Percentiles rank a stretch among this genome's conserved stretches.
Evolutionary conservation across 1,140 invertebrate genomes (phyloP).

Genomic region (Temnothorax longispinosus): DNA sequence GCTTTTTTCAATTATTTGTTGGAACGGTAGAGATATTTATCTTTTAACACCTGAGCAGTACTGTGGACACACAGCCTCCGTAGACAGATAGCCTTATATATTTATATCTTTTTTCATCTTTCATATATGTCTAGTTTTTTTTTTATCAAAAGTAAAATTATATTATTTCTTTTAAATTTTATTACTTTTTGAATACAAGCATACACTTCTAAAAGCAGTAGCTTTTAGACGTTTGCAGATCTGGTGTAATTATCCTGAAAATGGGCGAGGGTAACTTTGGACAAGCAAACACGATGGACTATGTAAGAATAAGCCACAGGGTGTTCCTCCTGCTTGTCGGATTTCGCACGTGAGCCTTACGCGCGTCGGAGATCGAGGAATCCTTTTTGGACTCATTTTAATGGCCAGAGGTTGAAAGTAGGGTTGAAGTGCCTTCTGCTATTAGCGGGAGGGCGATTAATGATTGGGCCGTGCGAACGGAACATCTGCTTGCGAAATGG

Average conservation of each 20-base stretch:
- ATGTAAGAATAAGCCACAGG: slow-evolving; percentile 8
- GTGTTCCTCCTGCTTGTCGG: background rate
- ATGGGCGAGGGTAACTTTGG: background rate
- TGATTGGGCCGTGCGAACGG: slow-evolving; percentile 72
- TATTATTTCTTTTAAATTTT: background rate
- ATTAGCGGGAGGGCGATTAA: slow-evolving; percentile 73
- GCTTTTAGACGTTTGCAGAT: background rate
- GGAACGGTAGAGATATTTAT: too few relatives aligned
- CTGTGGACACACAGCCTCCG: too few relatives aligned
- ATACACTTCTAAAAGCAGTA: background rate
- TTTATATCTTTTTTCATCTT: too few relatives aligned
- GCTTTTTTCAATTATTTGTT: too few relatives aligned
- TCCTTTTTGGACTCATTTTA: slow-evolving; percentile 70
- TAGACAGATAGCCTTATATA: too few relatives aligned
- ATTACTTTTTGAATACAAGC: background rate
- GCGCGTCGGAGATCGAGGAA: slow-evolving; percentile 50
- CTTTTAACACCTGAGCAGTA: too few relatives aligned
- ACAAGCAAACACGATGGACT: background rate
- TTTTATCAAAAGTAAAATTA: background rate
- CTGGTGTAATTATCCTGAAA: background rate
- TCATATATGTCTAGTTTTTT: background rate
- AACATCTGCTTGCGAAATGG: slow-evolving; percentile 71
- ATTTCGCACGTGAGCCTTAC: slow-evolving; percentile 29
- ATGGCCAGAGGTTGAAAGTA: slow-evolving; percentile 68
- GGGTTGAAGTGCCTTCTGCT: slow-evolving; percentile 71